Evolutionary conservation across 2,113 vertebrate genomes (phyloP), one percentile per base, ranked within the genome.

Genomic region (Penelope pileata): DNA sequence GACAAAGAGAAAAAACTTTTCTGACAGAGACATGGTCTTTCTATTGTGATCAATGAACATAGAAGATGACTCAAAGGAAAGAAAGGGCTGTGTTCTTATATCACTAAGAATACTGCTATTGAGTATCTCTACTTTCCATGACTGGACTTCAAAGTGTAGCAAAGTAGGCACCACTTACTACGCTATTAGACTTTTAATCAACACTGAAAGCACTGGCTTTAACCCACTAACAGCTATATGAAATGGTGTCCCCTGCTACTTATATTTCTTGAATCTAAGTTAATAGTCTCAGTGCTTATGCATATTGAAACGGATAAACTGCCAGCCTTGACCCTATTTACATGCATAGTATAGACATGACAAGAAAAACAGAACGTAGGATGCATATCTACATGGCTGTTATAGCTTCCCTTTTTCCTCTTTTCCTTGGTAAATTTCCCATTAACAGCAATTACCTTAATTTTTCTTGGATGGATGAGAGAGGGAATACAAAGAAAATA

Each of bases 401-500:
- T n/a, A 42, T 2, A 32, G 40, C 23, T 36, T 10, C 48, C 12
- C 32, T 32, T 36, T 58, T 45, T 12, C 1, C 30, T 56, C 34
- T 40, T 4, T 45, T 60, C 48, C 3, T 47, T 38, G 7, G 10
- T 10, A 69, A 79, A 15, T 32, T 53, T 42, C 21, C 16, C 15
- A 30, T 43, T 73, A 45, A 58, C 17, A 59, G 21, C 9, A 60
- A 53, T 18, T 58, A 27, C 15, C 8, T 59, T 43, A 9, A 5
- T 50, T 38, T 53, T 58, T 12, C 4, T 36, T 12, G 5, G 18
- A 6, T 7, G 8, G 16, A 10, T 3, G 7, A 4, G 3, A 19
- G 15, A 2, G 3, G 4, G 16, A 14, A 40, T 17, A 74, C 2
- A 13, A 64, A 34, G 12, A 9, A 73, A 69, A 43, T 59, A 30